A percentile compares a stretch with the other conserved stretches of the same genome.
These are phyloP conservation scores for Nylanderia fulva DNA, from an alignment of 1,140 invertebrate genomes.

Conservation along the genomic window DNA sequence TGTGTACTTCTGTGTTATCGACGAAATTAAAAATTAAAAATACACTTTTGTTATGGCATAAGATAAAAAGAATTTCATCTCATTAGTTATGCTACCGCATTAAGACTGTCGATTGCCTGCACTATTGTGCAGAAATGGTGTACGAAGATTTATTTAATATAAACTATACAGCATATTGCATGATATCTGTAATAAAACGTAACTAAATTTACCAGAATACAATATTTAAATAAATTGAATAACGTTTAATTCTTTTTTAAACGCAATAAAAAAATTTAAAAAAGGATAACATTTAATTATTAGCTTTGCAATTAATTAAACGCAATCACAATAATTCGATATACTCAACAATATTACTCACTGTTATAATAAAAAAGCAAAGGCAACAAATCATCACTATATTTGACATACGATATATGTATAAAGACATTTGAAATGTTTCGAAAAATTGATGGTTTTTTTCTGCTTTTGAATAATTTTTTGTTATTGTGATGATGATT, in stretches of 20 bases:
- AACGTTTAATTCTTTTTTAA: not conserved
- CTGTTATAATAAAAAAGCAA: not conserved
- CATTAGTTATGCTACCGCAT: not conserved
- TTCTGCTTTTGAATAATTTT: conserved; percentile 43
- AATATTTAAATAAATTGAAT: too few relatives aligned
- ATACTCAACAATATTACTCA: not conserved
- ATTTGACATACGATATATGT: conserved; percentile 11
- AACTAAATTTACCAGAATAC: too few relatives aligned
- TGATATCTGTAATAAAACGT: too few relatives aligned
- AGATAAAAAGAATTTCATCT: conserved; percentile 39
- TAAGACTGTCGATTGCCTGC: conserved; percentile 7
- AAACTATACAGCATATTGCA: not conserved
- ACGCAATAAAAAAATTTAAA: not conserved
- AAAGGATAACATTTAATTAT: not conserved
- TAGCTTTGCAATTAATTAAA: not conserved
- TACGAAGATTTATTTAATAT: not conserved
- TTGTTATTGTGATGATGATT: not conserved
- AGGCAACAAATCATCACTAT: conserved; percentile 8
- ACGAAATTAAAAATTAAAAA: too few relatives aligned
- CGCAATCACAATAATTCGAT: not conserved
- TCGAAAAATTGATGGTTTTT: conserved; percentile 16
- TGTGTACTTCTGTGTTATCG: too few relatives aligned
- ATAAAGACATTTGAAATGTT: conserved; percentile 5
- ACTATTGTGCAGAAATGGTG: not conserved
- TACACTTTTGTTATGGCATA: conserved; percentile 32